phyloP scores from a whole-genome alignment of 2,113 vertebrate species.

The Sphaerodactylus townsendi region DNA sequence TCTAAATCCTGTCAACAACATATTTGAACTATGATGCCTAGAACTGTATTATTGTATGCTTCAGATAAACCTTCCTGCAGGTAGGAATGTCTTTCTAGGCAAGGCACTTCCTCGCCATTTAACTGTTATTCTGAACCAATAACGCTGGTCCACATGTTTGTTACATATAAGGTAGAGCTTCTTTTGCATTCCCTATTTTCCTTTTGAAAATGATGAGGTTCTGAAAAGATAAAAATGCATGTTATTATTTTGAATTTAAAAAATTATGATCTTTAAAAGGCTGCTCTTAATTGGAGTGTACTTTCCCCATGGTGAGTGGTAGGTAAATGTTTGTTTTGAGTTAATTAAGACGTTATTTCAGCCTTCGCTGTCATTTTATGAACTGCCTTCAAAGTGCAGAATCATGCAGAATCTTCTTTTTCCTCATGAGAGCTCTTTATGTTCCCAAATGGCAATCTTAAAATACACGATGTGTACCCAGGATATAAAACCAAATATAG shows the following conservation, averaged over 20 bases:
- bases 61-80: background rate
- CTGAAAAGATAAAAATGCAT: slow-evolving; percentile 33
- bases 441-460: slow-evolving; percentile 66
- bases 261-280: slow-evolving; percentile 45
- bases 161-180: background rate
- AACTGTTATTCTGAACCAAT: background rate
- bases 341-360: slow-evolving; percentile 74
- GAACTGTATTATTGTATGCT: background rate
- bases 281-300: slow-evolving; percentile 35
- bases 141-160: background rate
- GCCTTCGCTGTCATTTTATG: slow-evolving; percentile 63
- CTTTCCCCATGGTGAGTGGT: slow-evolving; percentile 15
- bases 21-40: background rate
- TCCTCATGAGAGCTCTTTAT: slow-evolving; percentile 65
- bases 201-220: slow-evolving; percentile 15
- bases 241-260: slow-evolving; percentile 41
- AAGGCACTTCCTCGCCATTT: background rate
- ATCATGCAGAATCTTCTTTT: slow-evolving; percentile 16
- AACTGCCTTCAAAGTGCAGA: slow-evolving; percentile 54
- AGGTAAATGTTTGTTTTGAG: slow-evolving; percentile 67
- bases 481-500: slow-evolving; percentile 63
- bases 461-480: slow-evolving; percentile 60
- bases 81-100: background rate
- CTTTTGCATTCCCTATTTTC: background rate
- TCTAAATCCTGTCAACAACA: background rate